Conservation (phyloP, 2,888 invertebrate species). For the Stenichneumon culpator region DNA sequence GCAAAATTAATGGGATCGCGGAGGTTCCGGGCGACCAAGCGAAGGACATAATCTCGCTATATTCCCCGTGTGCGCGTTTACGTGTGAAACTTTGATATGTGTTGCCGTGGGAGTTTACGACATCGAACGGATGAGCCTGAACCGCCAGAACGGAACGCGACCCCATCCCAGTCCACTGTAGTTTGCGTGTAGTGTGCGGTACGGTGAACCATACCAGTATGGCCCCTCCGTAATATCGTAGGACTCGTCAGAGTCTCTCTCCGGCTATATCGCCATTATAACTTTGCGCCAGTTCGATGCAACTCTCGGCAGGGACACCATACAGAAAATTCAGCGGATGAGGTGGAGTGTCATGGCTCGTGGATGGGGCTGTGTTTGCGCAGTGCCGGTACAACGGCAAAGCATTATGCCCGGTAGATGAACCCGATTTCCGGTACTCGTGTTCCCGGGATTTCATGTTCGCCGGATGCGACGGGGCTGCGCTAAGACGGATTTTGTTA, state of each 20-base stretch:
- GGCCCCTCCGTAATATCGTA: slow-evolving; percentile 26
- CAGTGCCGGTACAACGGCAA: background rate
- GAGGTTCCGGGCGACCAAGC: slow-evolving; percentile 17
- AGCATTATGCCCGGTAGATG: background rate
- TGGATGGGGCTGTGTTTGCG: background rate
- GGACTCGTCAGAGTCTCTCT: slow-evolving; percentile 25
- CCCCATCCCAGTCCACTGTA: slow-evolving; percentile 6
- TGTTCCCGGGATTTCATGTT: slow-evolving; percentile 17
- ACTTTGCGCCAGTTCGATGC: slow-evolving; percentile 57
- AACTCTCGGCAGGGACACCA: slow-evolving; percentile 13
- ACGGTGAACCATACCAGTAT: background rate
- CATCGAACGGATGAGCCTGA: slow-evolving; percentile 56
- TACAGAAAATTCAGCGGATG: background rate
- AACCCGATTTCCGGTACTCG: slow-evolving; percentile 20
- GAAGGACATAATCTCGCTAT: slow-evolving; percentile 53
- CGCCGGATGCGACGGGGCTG: background rate
- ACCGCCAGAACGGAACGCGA: slow-evolving; percentile 32
- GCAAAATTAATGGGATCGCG: slow-evolving; percentile 56
- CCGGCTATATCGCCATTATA: slow-evolving; percentile 61
- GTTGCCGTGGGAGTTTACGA: slow-evolving; percentile 55
- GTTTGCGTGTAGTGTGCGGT: background rate
- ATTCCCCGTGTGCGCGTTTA: slow-evolving; percentile 12
- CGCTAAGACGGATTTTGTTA: background rate
- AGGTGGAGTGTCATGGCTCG: background rate
- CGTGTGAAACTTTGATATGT: slow-evolving; percentile 8